A percentile compares a stretch with the other conserved stretches of the same genome.
phyloP scores from a whole-genome alignment of 1,140 invertebrate species.

The Gryon sp. region DNA sequence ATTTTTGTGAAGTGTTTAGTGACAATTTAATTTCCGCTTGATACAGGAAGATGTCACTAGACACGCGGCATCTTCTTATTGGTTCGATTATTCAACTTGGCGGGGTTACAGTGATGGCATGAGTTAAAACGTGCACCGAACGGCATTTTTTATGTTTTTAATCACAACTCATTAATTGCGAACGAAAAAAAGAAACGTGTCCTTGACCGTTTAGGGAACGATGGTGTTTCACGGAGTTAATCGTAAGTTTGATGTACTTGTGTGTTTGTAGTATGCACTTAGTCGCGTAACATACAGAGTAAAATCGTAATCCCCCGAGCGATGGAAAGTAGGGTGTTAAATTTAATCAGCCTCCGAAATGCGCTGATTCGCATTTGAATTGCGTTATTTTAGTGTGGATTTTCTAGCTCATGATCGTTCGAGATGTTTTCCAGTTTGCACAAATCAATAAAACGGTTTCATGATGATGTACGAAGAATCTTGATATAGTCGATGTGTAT shows the following conservation, averaged over 20 bases:
- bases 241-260: constrained; percentile 72
- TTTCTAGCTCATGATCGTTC: constrained; percentile 17
- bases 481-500: too few species aligned
- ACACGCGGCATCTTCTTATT: constrained; percentile 24
- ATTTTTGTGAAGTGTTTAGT: constrained; percentile 20
- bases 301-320: too few species aligned
- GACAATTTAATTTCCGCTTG: constrained; percentile 29
- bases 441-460: constrained; percentile 27
- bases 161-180: constrained; percentile 6
- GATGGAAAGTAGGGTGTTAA: too few species aligned
- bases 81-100: not conserved
- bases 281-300: too few species aligned
- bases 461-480: constrained; percentile 4
- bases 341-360: constrained; percentile 17
- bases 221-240: constrained; percentile 79
- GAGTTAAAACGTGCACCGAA: constrained; percentile 32
- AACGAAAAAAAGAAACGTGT: constrained; percentile 10
- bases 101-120: constrained; percentile 11
- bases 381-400: constrained; percentile 20
- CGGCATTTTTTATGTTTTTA: constrained; percentile 15
- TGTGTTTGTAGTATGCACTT: constrained; percentile 4
- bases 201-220: constrained; percentile 56
- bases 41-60: constrained; percentile 29
- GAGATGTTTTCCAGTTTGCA: constrained; percentile 10
- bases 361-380: constrained; percentile 12